Evolutionary conservation across 2,113 vertebrate genomes (phyloP), one percentile per base, ranked within the genome.

Genomic region (Trogon melanurus): DNA sequence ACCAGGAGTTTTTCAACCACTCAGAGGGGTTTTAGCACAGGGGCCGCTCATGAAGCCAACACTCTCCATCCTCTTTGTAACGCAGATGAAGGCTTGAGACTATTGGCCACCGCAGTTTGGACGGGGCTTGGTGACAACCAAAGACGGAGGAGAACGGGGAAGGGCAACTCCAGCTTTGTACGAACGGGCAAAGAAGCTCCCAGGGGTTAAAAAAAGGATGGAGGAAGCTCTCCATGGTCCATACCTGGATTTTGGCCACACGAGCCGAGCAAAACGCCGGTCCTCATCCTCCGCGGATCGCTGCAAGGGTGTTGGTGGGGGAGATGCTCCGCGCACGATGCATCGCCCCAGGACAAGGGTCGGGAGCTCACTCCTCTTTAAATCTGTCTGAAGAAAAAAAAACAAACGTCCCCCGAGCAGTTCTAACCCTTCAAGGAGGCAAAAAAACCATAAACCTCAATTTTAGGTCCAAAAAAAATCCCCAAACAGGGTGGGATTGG

Each of bases 251-350:
- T 76, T 44, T 34, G 56, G 34, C 62, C 50, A 1, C 2, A 29
- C 10, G 16, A 16, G 34, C 27, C 16, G 50, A 66, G 30, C 26
- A 44, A 64, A 64, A 56, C 0, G 8, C 44, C 20, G 16, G 22
- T 38, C 25, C 25, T 41, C 20, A 4, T 27, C 44, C 45, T 27
- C 48, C 1, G 1, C 9, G 48, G 41, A 30, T 22, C 27, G 9
- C 6, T 30, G 23, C 27, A 36, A n/a, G 54, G 47, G 47, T 13
- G 18, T 27, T 38, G 5, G 6, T 7, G 1, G 2, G 3, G 1
- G 11, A 74, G 70, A 10, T 21, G 64, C 34, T 61, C 38, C 47
- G 9, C 4, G 6, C 15, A 17, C 2, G 13, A 41, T 9, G 19
- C 30, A 21, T 13, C n/a, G 23, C 34, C 7, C 30, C 0, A 11